These are phyloP conservation scores for Hedya salicella DNA, from an alignment of 2,888 invertebrate species.

Conservation along the genomic window DNA sequence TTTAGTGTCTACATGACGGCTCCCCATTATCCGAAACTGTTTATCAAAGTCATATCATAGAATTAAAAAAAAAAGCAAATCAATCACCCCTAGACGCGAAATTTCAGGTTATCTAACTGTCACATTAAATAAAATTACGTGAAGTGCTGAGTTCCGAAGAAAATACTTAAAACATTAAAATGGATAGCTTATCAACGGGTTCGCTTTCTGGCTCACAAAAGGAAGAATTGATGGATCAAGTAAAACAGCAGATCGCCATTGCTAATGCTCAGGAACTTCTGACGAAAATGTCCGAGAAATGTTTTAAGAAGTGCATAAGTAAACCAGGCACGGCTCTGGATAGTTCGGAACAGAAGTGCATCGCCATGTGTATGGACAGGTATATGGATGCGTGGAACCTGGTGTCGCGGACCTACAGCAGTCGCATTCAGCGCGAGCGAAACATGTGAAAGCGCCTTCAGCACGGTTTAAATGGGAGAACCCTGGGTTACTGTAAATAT, in stretches of 20 bases:
- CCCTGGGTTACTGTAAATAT: conserved; percentile 75
- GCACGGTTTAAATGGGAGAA: conserved; percentile 51
- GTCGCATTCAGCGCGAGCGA: conserved; percentile 93
- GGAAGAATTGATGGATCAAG: conserved; percentile 96
- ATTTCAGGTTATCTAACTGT: conserved; percentile 65
- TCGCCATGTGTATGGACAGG: conserved; percentile 99
- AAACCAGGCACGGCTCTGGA: conserved; percentile 96
- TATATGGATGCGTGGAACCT: conserved; percentile 99
- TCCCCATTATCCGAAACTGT: no score
- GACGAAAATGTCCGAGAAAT: conserved; percentile 98
- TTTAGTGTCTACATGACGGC: no score
- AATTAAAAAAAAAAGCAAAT: conserved; percentile 7
- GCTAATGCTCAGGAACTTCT: conserved; percentile 97
- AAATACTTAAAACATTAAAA: conserved; percentile 56
- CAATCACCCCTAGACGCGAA: conserved; percentile 10
- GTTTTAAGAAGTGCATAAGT: conserved; percentile 96
- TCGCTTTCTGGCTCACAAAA: conserved; percentile 88
- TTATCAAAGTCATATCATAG: neutral
- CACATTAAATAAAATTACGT: conserved; percentile 44
- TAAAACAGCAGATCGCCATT: conserved; percentile 97
- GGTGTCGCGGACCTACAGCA: conserved; percentile 95
- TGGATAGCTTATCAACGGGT: conserved; percentile 85
- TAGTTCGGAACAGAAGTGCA: conserved; percentile 97
- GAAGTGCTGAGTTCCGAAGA: conserved; percentile 35
- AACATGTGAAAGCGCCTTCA: conserved; percentile 76